Evolutionary conservation across 2,797 vertebrate genomes (phyloP).

Genomic region (Lateolabrax maculatus): DNA sequence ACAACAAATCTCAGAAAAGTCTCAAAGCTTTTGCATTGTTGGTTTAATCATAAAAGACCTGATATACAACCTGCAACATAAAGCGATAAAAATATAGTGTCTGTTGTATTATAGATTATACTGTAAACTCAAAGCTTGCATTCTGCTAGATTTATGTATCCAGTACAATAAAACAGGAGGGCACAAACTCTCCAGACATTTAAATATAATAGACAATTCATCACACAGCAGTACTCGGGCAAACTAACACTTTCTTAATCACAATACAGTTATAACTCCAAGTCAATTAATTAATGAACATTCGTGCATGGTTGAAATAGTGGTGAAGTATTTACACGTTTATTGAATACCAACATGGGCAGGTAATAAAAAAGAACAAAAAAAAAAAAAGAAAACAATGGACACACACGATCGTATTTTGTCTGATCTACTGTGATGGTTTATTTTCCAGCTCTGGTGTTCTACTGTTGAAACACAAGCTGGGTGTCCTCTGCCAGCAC

Average conservation of each 20-base stretch:
- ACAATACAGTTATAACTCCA: slow-evolving; percentile 70
- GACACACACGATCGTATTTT: slow-evolving; percentile 3
- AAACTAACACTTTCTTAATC: slow-evolving; percentile 71
- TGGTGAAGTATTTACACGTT: slow-evolving; percentile 68
- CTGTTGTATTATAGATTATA: slow-evolving; percentile 62
- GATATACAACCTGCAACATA: slow-evolving; percentile 80
- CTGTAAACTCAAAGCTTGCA: slow-evolving; percentile 62
- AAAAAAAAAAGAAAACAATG: not conserved
- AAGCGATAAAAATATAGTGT: slow-evolving; percentile 78
- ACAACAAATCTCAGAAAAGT: slow-evolving; percentile 60
- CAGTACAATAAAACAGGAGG: slow-evolving; percentile 62
- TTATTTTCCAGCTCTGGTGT: slow-evolving; percentile 18
- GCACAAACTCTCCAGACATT: slow-evolving; percentile 60
- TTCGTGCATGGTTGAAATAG: slow-evolving; percentile 73
- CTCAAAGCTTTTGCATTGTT: slow-evolving; percentile 64
- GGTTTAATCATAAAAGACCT: slow-evolving; percentile 76
- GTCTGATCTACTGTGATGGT: slow-evolving; percentile 12
- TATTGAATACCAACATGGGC: slow-evolving; percentile 46
- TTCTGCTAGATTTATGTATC: slow-evolving; percentile 51
- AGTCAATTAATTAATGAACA: slow-evolving; percentile 64
- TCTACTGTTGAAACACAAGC: slow-evolving; percentile 25
- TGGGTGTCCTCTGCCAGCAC: slow-evolving; percentile 29
- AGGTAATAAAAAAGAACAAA: slow-evolving; percentile 10
- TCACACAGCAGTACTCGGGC: slow-evolving; percentile 71
- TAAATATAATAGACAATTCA: slow-evolving; percentile 66